A percentile compares a stretch with the other conserved stretches of the same genome.
These are phyloP conservation scores for Sclerurus mexicanus DNA, from an alignment of 2,113 vertebrate genomes.

Conservation along the genomic window DNA sequence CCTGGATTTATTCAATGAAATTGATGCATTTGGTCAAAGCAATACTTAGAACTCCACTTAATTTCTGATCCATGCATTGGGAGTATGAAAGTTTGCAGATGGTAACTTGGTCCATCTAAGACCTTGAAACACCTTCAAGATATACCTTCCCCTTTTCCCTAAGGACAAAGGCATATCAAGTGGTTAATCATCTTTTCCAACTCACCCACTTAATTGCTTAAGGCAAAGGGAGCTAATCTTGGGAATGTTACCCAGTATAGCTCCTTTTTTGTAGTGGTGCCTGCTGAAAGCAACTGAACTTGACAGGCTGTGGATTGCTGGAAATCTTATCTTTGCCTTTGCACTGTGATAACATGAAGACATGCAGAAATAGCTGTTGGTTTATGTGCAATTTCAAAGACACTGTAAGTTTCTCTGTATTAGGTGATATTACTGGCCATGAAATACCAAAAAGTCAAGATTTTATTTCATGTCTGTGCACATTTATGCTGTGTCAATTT, in stretches of 20 bases:
- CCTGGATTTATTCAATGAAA: not conserved
- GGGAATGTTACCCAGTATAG: fast-evolving
- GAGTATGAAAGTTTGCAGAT: not conserved
- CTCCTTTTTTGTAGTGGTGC: not conserved
- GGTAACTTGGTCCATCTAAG: not conserved
- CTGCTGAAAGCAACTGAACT: not conserved
- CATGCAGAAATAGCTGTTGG: not conserved
- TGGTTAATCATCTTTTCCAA: not conserved
- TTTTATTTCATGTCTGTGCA: not conserved
- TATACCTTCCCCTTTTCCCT: not conserved
- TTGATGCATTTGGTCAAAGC: not conserved
- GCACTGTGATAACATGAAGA: not conserved
- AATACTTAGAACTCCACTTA: not conserved
- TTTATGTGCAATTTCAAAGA: not conserved
- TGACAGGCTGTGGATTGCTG: not conserved
- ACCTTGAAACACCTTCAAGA: not conserved
- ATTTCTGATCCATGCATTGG: not conserved
- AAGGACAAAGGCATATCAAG: not conserved
- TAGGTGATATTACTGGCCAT: not conserved
- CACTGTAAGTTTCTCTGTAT: not conserved
- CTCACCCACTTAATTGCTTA: not conserved
- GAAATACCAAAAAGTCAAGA: not conserved
- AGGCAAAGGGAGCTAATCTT: not conserved
- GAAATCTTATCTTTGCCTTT: not conserved
- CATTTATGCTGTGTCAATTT: not conserved